A percentile compares a stretch with the other conserved stretches of the same genome.
Evolutionary conservation across 53 echinoderm and acorn worm species (phyloP).

Genomic region (Zoroaster sp.): DNA sequence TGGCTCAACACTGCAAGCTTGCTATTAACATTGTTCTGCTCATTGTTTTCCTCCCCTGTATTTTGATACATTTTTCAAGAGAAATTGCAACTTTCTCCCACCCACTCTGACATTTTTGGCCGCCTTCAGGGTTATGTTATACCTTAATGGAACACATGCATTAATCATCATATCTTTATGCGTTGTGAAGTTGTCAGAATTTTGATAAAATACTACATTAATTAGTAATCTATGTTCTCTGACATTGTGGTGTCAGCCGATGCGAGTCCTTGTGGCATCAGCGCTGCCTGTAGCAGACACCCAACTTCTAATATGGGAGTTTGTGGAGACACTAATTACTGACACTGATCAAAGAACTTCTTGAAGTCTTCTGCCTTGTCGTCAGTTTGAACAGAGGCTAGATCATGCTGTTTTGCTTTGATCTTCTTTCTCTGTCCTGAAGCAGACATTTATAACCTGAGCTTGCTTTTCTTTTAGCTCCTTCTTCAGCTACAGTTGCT

Average conservation of each 20-base stretch:
- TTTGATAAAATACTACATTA: not conserved
- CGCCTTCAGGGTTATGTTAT: too few species aligned
- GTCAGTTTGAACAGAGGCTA: not conserved
- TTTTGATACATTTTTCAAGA: not conserved
- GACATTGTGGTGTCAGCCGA: not conserved
- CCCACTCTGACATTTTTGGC: not conserved
- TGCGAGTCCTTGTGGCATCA: not conserved
- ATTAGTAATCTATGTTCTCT: not conserved
- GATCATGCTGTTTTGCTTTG: not conserved
- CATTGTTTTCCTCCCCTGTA: not conserved
- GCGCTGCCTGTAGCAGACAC: not conserved
- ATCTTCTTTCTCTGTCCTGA: not conserved
- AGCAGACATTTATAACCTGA: not conserved
- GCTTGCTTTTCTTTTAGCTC: conserved; percentile 12
- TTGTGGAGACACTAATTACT: not conserved
- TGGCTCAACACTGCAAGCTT: not conserved
- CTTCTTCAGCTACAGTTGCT: conserved; percentile 6
- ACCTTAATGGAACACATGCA: too few species aligned
- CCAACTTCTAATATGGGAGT: not conserved
- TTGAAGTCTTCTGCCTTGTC: conserved; percentile 3
- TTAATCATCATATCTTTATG: too few species aligned
- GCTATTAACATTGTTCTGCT: not conserved
- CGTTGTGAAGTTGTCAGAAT: too few species aligned
- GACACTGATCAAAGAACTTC: conserved; percentile 21
- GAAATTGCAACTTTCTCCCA: not conserved